Base-by-base conservation (phyloP, 2,113 vertebrate species). In the Meriones unguiculatus region DNA sequence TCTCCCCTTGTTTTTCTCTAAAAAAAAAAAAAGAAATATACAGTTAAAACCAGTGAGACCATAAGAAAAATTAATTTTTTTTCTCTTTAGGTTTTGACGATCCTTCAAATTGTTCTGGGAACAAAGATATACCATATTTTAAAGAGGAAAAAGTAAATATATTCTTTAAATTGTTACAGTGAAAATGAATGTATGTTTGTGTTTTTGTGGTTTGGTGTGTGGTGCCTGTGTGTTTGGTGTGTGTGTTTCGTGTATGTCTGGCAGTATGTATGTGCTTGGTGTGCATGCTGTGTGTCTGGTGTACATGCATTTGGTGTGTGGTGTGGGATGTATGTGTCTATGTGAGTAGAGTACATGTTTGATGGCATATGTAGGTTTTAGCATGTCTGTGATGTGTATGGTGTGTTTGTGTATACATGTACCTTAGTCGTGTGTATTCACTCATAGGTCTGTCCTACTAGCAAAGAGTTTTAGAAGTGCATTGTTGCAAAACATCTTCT, bases 341-440 rank as follows among this genome's bases (percentile, higher is more conserved):
- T 50, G 62, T 86, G 62, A 62, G 22, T 18, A 62, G 1, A 62
- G 32, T 80, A 9, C 18, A 57, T 24, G 32, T 4, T 81, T 81
- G 32, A 32, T 81, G 18, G 17, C 20, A 85, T 85, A 24, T 64
- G 52, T 81, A 46, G 35, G 25, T 28, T 30, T 41, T 85, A 25
- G 15, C 30, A 12, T 46, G 28, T 10, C 41, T 18, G 4, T 30
- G 2, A 38, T 62, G 22, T 3, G 12, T 82, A 11, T 8, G 64
- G 81, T 30, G 38, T 85, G 25, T 30, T 46, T 65, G 7, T 46
- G 7, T 5, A 14, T 20, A 10, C 0, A 59, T 54, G 35, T 72
- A 3, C 7, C 8, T 30, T 1, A 12, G 7, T 2, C 65, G 12
- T 78, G 1, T 50, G 0, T 0, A 2, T 10, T 76, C n/a, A n/a